Conservation (phyloP, 2,113 vertebrate species). For the Alectura lathami region DNA sequence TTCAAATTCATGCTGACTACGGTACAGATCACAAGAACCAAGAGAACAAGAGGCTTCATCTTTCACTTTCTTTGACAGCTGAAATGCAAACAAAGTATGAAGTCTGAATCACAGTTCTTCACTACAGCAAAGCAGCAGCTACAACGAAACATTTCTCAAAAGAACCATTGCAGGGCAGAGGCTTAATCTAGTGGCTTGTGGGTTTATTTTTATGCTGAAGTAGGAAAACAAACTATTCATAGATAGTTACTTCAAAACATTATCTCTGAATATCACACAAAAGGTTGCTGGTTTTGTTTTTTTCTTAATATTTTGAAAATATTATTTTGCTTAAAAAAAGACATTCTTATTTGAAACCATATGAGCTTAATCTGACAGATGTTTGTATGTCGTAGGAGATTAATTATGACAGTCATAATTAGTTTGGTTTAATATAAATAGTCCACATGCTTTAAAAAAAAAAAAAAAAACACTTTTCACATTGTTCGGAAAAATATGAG, state of each 20-base stretch:
- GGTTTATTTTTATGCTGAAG: slow-evolving; percentile 44
- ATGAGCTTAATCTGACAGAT: background rate
- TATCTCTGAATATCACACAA: background rate
- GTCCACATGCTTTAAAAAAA: background rate
- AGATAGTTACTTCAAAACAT: too few relatives aligned
- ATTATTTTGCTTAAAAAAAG: background rate
- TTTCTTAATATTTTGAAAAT: background rate
- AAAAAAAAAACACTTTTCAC: background rate
- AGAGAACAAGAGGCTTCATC: slow-evolving; percentile 86
- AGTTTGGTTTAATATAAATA: background rate
- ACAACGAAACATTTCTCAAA: slow-evolving; percentile 46
- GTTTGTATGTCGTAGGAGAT: background rate
- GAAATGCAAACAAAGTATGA: slow-evolving; percentile 62
- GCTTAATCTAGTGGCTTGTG: slow-evolving; percentile 7
- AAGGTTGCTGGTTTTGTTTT: background rate
- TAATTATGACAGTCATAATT: background rate
- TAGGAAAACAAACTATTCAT: slow-evolving; percentile 43
- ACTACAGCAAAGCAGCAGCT: slow-evolving; percentile 47
- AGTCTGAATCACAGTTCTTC: slow-evolving; percentile 58
- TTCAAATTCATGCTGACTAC: slow-evolving; percentile 88
- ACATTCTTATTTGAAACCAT: background rate
- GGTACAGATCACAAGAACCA: slow-evolving; percentile 83
- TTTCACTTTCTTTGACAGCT: slow-evolving; percentile 76
- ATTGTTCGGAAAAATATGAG: background rate
- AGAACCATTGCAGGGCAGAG: background rate